Evolutionary conservation across 2,888 invertebrate genomes (phyloP).

Genomic region (Toxonevra muliebris): DNA sequence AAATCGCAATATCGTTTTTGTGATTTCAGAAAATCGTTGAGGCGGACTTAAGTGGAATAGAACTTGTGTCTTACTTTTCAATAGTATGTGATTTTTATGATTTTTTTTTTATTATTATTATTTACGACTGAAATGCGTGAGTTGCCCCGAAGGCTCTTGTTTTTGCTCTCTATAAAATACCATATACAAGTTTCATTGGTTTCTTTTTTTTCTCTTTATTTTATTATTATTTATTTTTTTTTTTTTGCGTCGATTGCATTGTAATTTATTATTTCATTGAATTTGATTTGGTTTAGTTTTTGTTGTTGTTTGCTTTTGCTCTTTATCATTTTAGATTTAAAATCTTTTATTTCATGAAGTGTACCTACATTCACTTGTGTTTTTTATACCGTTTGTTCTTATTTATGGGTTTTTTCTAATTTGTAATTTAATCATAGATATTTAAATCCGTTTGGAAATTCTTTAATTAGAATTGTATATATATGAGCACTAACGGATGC

Average conservation of each 20-base stretch:
- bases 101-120: slow-evolving; percentile 11
- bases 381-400: too few relatives aligned
- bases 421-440: not conserved
- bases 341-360: not conserved
- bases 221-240: not conserved
- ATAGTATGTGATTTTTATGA: slow-evolving; percentile 1
- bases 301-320: not conserved
- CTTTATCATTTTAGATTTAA: not conserved
- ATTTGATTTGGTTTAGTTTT: slow-evolving; percentile 9
- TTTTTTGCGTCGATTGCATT: slow-evolving; percentile 22
- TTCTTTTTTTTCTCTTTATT: slow-evolving; percentile 24
- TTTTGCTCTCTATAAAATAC: not conserved
- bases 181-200: not conserved
- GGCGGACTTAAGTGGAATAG: slow-evolving; percentile 21
- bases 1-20: slow-evolving; percentile 17
- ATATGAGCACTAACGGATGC: too few relatives aligned
- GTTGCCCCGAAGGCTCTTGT: slow-evolving; percentile 27
- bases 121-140: slow-evolving; percentile 27
- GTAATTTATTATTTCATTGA: slow-evolving; percentile 29
- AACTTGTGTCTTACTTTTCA: not conserved
- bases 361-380: too few relatives aligned
- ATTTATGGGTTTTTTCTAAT: not conserved
- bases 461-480: too few relatives aligned
- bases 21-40: slow-evolving; percentile 15
- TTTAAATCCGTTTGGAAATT: too few relatives aligned